phyloP scores from a whole-genome alignment of 2,888 invertebrate genomes.

The Acanthosepion esculentum region DNA sequence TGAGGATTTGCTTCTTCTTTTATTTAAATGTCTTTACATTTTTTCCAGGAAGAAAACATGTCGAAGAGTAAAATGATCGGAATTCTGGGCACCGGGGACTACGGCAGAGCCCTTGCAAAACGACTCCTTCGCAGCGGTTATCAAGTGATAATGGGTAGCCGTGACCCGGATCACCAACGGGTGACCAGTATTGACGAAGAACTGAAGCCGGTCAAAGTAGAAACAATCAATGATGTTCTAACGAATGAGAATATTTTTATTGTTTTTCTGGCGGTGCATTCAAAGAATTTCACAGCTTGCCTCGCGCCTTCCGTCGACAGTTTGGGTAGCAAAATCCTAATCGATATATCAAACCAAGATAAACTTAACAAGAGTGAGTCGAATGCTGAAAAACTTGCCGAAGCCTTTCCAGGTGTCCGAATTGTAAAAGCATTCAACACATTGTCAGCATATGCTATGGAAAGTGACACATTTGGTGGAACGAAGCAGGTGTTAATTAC shows the following conservation, averaged over 20 bases:
- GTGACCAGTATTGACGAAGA: not conserved
- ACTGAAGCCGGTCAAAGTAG: not conserved
- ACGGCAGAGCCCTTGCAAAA: slow-evolving; percentile 63
- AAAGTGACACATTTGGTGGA: slow-evolving; percentile 59
- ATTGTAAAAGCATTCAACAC: slow-evolving; percentile 70
- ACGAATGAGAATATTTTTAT: slow-evolving; percentile 51
- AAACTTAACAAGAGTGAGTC: slow-evolving; percentile 57
- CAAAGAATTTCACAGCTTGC: slow-evolving; percentile 61
- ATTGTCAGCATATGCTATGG: slow-evolving; percentile 67
- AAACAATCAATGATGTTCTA: not conserved
- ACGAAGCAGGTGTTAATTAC: slow-evolving; percentile 63
- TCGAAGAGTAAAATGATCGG: slow-evolving; percentile 54
- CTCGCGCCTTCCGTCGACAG: slow-evolving; percentile 54
- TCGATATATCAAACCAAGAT: slow-evolving; percentile 67
- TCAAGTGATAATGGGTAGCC: slow-evolving; percentile 68
- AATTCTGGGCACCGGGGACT: slow-evolving; percentile 68
- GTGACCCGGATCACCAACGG: slow-evolving; percentile 55
- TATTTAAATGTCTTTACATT: too few species aligned
- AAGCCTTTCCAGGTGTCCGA: slow-evolving; percentile 57
- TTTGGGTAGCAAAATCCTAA: slow-evolving; percentile 60
- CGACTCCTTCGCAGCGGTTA: slow-evolving; percentile 64
- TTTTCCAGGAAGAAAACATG: not conserved
- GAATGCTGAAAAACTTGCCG: slow-evolving; percentile 63
- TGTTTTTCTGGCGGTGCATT: slow-evolving; percentile 64
- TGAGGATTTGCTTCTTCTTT: too few species aligned